Evolutionary conservation across 1,140 invertebrate species (phyloP), one percentile per base, ranked within the genome.

Genomic region (Lepidotrigona ventralis): DNA sequence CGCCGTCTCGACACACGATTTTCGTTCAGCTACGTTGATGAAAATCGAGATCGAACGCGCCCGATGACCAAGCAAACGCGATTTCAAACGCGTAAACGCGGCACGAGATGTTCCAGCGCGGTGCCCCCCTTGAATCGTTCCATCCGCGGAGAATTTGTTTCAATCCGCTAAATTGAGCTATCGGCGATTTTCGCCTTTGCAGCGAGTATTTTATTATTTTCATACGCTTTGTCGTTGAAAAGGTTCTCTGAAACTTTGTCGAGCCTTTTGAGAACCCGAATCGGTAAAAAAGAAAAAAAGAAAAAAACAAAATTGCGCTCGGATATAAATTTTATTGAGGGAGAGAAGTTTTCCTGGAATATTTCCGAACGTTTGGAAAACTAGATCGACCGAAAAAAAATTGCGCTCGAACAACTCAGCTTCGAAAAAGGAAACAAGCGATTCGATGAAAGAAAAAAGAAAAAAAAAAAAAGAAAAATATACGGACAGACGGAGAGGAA

Each of bases 1-100:
- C 58, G 58, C 33, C 73, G 56, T 74, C 29, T 39, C 72, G 51
- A 26, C 72, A 39, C 39, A 6, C 54, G 72, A 73, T n/a, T 58
- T 23, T 21, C 39, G 56, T 56, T 8, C 21, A 19, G 53, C 23
- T 29, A 1, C 56, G 26, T 6, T 19, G 15, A 19, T 39, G 33
- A 8, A 23, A 74, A 74, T 39, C 19, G 21, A 3, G 53, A 76
- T 76, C 39, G 56, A 63, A 63, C 58, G 39, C 39, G 56, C 19
- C 54, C 29, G 72, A 54, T 39, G 73, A 75, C 54, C 56, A 29
- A 2, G 54, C 29, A 46, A 60, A 60, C 39, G 29, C 54, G 73
- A 75, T 46, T 60, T 60, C 54, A n/a, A 46, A 60, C 73, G 54
- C 54, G 56, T 60, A 15, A 60, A 60, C 29, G 72, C 12, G 1